A percentile compares a stretch with the other conserved stretches of the same genome.
These are phyloP conservation scores for Crotalus helleri DNA, from an alignment of 2,113 vertebrate species.

Conservation along the genomic window DNA sequence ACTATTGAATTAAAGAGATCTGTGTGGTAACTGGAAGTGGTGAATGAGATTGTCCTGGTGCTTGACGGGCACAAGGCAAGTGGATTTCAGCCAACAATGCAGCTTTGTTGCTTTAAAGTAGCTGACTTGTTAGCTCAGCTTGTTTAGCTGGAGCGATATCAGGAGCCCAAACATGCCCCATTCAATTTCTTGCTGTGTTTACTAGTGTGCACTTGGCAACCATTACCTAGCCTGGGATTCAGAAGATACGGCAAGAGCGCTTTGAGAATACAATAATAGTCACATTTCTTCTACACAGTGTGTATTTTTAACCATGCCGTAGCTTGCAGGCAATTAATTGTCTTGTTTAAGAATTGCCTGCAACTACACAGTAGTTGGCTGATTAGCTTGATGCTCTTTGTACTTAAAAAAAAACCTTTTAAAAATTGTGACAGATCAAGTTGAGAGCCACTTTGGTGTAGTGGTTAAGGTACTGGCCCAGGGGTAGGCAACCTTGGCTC, in stretches of 20 bases:
- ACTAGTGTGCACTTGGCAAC: constrained; percentile 52
- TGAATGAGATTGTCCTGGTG: not conserved
- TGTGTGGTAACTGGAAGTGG: not conserved
- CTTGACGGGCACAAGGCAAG: not conserved
- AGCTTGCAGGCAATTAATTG: not conserved
- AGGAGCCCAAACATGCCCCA: constrained; percentile 12
- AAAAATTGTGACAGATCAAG: not conserved
- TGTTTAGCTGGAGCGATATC: constrained; percentile 36
- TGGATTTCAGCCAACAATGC: not conserved
- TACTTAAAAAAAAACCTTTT: not conserved
- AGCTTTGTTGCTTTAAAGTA: not conserved
- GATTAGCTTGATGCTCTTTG: not conserved
- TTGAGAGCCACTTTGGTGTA: not conserved
- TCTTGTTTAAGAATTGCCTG: not conserved
- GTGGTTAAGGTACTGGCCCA: not conserved
- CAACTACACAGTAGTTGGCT: not conserved
- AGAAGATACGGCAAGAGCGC: constrained; percentile 35
- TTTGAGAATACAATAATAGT: constrained; percentile 10
- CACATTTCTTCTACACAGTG: not conserved
- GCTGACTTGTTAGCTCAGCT: constrained; percentile 24
- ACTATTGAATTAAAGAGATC: too few species aligned
- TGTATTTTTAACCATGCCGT: not conserved
- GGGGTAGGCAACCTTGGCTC: too few species aligned
- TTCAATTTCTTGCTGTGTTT: constrained; percentile 44
- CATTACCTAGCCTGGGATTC: constrained; percentile 48